Evolutionary conservation across 2,113 vertebrate species (phyloP), one percentile per base, ranked within the genome.

Genomic region (Urocolius indicus): DNA sequence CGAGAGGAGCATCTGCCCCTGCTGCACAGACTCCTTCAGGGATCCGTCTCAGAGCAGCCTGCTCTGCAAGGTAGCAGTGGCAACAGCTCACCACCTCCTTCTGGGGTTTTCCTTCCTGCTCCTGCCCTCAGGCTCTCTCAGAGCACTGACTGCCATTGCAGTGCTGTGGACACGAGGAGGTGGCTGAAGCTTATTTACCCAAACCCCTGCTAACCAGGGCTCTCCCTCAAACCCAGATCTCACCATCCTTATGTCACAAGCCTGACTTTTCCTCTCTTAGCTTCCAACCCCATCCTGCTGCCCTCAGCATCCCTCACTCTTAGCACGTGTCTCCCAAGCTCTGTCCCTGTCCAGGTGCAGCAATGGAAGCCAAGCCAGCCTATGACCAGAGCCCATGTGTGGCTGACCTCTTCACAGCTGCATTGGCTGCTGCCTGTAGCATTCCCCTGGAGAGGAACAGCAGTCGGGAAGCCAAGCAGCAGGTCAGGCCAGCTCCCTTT

Each of bases 391-490:
- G 57, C 32, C 89, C 81, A 26, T 7, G 14, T 41, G 23, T 97
- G 38, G 87, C 83, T 68, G 96, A 95, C 15, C 80, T 96, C 68
- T 84, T 97, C 90, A 90, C 20, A 10, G 94, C 79, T 55, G 97
- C 97, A 1, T 15, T 98, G 84, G 97, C 98, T 24, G 97, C 97
- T 87, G 71, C 96, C 22, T 98, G 98, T 79, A 97, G 88, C 55
- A 90, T 97, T 11, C 97, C 97, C 1, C 72, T 97, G 86, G 96
- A 97, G 73, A 90, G 97, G 59, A 96, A 68, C 4, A 29, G 67
- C 74, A 97, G 97, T 83, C 45, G 80, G 89, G 92, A 97, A 22
- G 96, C 97, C 96, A 98, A 98, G 84, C 95, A 97, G 69, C 97
- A 98, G 98, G 98, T 98, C 76, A 81, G 96, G 83, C 51, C 34